phyloP scores from a whole-genome alignment of 2,888 invertebrate genomes.

The Microplitis manilae region DNA sequence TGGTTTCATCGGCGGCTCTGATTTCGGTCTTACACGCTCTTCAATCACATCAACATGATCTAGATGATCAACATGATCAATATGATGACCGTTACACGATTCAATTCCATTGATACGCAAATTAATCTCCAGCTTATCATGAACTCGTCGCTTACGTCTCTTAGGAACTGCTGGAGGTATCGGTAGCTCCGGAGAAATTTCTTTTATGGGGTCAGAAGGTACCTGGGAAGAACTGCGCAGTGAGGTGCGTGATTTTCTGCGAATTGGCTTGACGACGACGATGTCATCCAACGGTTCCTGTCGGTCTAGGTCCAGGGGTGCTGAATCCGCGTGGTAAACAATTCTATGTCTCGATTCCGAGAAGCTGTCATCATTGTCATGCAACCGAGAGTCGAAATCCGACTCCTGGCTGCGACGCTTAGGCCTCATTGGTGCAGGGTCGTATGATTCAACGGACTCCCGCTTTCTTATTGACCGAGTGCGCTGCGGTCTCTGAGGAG shows the following conservation, averaged over 20 bases:
- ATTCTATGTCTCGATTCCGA: constrained; percentile 59
- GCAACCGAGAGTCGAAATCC: constrained; percentile 43
- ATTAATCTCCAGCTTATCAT: not conserved
- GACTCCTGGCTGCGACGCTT: constrained; percentile 71
- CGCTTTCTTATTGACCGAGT: constrained; percentile 60
- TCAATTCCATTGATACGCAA: constrained; percentile 34
- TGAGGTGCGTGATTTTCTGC: constrained; percentile 65
- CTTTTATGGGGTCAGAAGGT: constrained; percentile 45
- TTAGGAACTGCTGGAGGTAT: constrained; percentile 45
- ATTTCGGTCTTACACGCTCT: constrained; percentile 14
- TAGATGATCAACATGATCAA: not conserved
- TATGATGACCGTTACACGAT: constrained; percentile 45
- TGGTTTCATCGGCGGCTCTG: constrained; percentile 53
- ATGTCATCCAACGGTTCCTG: constrained; percentile 66
- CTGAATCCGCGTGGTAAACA: constrained; percentile 64
- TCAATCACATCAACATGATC: not conserved
- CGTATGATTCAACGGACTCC: constrained; percentile 60
- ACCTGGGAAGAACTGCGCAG: constrained; percentile 59
- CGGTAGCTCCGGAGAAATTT: constrained; percentile 9
- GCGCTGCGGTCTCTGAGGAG: constrained; percentile 62
- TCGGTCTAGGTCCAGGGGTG: constrained; percentile 42
- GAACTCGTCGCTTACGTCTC: constrained; percentile 50
- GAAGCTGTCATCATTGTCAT: constrained; percentile 46
- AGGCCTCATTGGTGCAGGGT: constrained; percentile 71
- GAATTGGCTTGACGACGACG: constrained; percentile 65